These are phyloP conservation scores for Scaptomyza flava DNA, from an alignment of 2,888 invertebrate genomes.

Conservation along the genomic window DNA sequence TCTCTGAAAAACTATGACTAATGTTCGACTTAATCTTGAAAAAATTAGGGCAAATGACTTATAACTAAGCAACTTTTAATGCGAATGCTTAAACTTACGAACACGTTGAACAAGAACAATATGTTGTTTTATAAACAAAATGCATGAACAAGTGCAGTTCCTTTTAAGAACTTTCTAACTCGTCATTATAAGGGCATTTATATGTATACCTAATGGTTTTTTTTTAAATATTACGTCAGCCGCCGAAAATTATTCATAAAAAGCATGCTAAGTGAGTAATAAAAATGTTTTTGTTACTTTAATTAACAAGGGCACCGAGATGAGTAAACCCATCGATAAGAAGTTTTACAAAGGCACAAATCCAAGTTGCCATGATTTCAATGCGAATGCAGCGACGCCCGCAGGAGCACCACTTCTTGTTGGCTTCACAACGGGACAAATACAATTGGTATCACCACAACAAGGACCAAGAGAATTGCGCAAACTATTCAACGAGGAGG, in stretches of 20 bases:
- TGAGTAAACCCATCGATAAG: constrained; percentile 98
- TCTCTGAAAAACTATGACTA: background rate
- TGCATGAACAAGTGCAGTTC: too few relatives aligned
- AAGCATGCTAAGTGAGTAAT: background rate
- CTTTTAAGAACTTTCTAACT: background rate
- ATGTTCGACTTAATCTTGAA: background rate
- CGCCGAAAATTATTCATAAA: background rate
- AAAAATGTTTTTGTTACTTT: constrained; percentile 13
- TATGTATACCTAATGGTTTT: background rate
- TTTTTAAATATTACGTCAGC: background rate
- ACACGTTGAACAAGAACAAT: too few relatives aligned
- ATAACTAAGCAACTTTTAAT: too few relatives aligned
- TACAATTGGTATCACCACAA: constrained; percentile 99
- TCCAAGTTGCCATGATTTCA: constrained; percentile 99
- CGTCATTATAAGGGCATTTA: background rate
- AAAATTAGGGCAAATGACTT: too few relatives aligned
- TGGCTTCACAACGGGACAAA: constrained; percentile 99
- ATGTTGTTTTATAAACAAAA: too few relatives aligned
- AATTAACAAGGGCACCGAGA: constrained; percentile 93
- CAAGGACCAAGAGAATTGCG: constrained; percentile 98
- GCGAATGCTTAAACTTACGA: too few relatives aligned
- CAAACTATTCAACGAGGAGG: constrained; percentile 99
- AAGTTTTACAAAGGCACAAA: constrained; percentile 99
- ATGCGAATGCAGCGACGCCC: constrained; percentile 91
- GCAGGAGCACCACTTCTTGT: constrained; percentile 96